Conservation (phyloP, 2,888 invertebrate species). For the Melinopterus prodromus region DNA sequence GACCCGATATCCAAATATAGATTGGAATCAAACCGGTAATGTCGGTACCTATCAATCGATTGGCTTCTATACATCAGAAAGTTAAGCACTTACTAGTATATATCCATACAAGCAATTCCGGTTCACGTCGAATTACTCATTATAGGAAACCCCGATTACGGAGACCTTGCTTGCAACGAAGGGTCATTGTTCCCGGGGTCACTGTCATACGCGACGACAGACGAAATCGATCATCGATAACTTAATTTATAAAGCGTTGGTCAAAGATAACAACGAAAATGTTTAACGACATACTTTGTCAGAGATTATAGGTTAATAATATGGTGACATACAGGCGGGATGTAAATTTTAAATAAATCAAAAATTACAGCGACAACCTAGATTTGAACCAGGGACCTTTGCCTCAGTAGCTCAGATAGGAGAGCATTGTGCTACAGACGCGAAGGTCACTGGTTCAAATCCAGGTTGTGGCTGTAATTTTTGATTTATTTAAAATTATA, state of each 20-base stretch:
- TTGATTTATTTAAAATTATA: too few species aligned
- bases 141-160: constrained; percentile 27
- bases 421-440: too few species aligned
- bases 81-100: background rate
- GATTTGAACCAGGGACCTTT: too few species aligned
- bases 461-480: too few species aligned
- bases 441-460: too few species aligned
- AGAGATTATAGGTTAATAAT: too few species aligned
- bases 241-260: background rate
- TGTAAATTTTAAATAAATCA: too few species aligned
- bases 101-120: constrained; percentile 10
- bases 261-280: too few species aligned
- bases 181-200: constrained; percentile 32
- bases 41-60: background rate
- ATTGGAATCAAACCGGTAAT: background rate
- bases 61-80: background rate
- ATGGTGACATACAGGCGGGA: too few species aligned
- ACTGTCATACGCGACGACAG: constrained; percentile 11
- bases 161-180: constrained; percentile 28
- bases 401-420: too few species aligned
- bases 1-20: background rate
- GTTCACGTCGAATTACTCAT: constrained; percentile 19
- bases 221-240: background rate
- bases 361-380: too few species aligned
- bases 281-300: too few species aligned